Evolutionary conservation across 2,113 vertebrate genomes (phyloP), one percentile per base, ranked within the genome.

Genomic region (Paracanthobrama guichenoti): DNA sequence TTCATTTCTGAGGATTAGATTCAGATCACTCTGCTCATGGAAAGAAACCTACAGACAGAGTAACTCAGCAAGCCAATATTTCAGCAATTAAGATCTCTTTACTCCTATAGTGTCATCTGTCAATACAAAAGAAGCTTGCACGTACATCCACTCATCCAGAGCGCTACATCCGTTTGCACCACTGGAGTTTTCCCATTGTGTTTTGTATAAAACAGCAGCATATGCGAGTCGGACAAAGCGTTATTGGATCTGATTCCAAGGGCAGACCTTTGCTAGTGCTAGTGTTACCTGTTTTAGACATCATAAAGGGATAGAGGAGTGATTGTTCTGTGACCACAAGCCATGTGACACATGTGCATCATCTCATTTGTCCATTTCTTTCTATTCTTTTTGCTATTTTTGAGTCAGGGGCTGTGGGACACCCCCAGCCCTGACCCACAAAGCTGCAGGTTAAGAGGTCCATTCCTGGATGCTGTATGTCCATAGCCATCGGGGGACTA

Each of bases 261-360:
- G 44, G 26, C 69, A 67, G 26, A 67, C 77, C 31, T 78, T 84
- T 79, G 35, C 5, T 83, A 75, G 24, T 26, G 35, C 71, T 86
- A 69, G 64, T 90, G 79, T 87, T 86, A 85, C 60, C 22, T 62
- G 22, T 60, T 74, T 85, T 44, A 83, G 71, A 75, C 85, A 82
- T 89, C 83, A 89, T 82, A 87, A 73, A 74, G 67, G 57, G 22
- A 62, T 79, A 67, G 77, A 67, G 83, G 44, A 81, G 83, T 77
- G 82, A 62, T 60, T 75, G 69, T 81, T 83, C 77, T 77, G 31
- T 35, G 69, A 81, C 73, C n/a, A 62, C 55, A 77, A 60, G 62
- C 42, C 72, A 79, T 80, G 67, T 86, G 81, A 82, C 69, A 28
- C 31, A 26, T 62, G 53, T 28, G 50, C 39, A n/a, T 62, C 35